Percentiles rank a stretch among this genome's conserved stretches.
These are phyloP conservation scores for Erinaceus europaeus DNA, from an alignment of 2,113 vertebrate genomes.

Conservation along the genomic window DNA sequence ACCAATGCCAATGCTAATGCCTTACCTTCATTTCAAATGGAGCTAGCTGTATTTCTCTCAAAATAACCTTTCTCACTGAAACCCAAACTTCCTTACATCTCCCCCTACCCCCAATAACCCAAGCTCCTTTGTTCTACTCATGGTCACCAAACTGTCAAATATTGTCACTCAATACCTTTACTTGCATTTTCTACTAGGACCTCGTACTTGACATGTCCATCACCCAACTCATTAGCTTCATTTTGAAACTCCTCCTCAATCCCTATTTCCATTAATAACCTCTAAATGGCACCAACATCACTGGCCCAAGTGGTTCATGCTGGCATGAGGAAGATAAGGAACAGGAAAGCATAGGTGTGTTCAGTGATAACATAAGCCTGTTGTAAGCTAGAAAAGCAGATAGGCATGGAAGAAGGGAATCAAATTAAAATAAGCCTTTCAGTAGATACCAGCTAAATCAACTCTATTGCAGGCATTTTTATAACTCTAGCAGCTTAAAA, in stretches of 20 bases:
- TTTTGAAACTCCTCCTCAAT: neutral
- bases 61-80: neutral
- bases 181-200: neutral
- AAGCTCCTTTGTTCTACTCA: neutral
- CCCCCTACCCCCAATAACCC: neutral
- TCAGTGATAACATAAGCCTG: neutral
- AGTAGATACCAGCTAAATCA: neutral
- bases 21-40: neutral
- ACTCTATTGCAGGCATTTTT: neutral
- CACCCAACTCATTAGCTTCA: neutral
- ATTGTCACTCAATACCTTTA: neutral
- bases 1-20: neutral
- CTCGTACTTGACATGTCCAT: neutral
- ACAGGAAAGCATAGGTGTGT: neutral
- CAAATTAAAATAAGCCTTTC: neutral
- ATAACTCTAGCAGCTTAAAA: neutral
- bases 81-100: neutral
- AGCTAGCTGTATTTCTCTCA: slow-evolving; percentile 3
- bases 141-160: neutral
- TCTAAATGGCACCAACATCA: neutral
- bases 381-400: neutral
- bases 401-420: neutral
- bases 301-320: neutral
- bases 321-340: neutral
- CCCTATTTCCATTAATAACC: neutral